Base-by-base conservation (phyloP, 2,113 vertebrate species). In the Ramphastos sulfuratus region DNA sequence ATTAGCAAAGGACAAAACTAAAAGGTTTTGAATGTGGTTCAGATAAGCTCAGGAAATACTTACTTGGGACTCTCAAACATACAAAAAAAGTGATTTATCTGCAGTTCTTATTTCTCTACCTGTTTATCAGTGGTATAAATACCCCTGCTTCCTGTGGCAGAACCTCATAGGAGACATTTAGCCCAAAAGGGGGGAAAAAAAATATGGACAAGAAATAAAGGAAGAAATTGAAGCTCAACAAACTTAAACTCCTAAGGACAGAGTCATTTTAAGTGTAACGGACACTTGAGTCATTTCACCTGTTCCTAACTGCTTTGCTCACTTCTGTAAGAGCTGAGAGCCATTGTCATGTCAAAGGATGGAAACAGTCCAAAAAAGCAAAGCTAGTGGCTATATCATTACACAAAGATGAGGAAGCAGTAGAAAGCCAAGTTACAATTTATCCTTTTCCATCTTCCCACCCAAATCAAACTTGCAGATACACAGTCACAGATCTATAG, bases 301-400 rank as follows among this genome's bases (percentile, higher is more conserved):
- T 86, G 58, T 76, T 96, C 89, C 85, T 94, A 95, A 95, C 83
- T 91, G 91, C 73, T 94, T 94, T 93, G 85, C 72, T 92, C 79
- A 72, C 89, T 84, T 69, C 94, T 85, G 82, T 94, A 93, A 94
- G 85, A 95, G 76, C 85, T 86, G 58, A 95, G 89, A 88, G 85
- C 79, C 76, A 94, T 37, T 90, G 91, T 94, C 91, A 89, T 58
- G 69, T 71, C 87, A 92, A 93, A 87, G n/a, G 30, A 92, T 90
- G 85, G 87, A 89, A 95, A 75, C 65, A 83, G 83, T 83, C 84
- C 82, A 95, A 87, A 89, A 94, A 75, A 23, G 48, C 73, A 84
- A 82, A 94, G 54, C 33, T 56, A 71, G 70, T 75, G 82, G 91
- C 70, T 81, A 48, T 82, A 83, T 54, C 39, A 16, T 50, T 92